Base-by-base conservation (phyloP, 2,888 invertebrate species). In the Melanostoma mellinum region DNA sequence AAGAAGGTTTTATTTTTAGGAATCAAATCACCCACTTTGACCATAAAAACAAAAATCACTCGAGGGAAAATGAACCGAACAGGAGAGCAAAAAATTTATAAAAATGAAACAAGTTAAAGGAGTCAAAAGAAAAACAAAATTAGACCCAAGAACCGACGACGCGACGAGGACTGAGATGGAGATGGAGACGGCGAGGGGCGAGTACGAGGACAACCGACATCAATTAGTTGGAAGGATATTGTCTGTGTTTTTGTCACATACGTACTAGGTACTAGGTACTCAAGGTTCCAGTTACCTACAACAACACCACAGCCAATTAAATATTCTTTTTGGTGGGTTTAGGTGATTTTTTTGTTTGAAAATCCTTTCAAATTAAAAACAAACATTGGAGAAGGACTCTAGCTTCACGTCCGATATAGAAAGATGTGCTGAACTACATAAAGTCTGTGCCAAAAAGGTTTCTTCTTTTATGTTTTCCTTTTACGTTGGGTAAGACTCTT, bases 341-440 rank as follows among this genome's bases (percentile, higher is more conserved):
- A 20, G 20, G 20, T 20, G 20, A 20, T 20, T 20, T 20, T 20
- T 55, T 60, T 53, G 48, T 63, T 48, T 55, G 68, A 10, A 50
- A 67, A 8, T 80, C 52, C 46, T 72, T 72, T 73, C 44, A 73
- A 82, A 82, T 82, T 82, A 82, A 82, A 82, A 73, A 68, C 68
- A 77, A 82, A 82, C 82, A 82, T 63, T 52, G 48, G 55, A 72
- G 20, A 67, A 50, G 44, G 10, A 55, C 40, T 61, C 40, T 33
- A 20, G 20, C 20, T 20, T 20, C 20, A 20, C 20, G 38, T 48
- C 48, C 35, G 71, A 40, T 8, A 32, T 40, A 33, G n/a, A 72
- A 61, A 8, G 53, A 53, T 30, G 73, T 65, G 65, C 63, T n/a
- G 46, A 73, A 56, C 74, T 61, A 42, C 56, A 61, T 35, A 46